phyloP scores from a whole-genome alignment of 2,888 invertebrate genomes.

The Hoplodrina ambigua region DNA sequence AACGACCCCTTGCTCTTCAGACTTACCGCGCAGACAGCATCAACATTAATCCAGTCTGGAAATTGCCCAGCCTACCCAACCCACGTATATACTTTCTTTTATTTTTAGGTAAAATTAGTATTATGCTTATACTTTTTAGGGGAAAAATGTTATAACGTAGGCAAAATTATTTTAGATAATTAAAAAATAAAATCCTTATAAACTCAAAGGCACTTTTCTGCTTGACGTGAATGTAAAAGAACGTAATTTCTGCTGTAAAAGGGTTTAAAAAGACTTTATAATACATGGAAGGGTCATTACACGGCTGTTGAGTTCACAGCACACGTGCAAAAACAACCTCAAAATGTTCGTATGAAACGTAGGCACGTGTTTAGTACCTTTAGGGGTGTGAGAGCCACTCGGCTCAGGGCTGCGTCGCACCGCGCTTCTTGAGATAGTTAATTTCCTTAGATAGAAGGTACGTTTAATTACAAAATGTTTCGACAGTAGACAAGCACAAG shows the following conservation, averaged over 20 bases:
- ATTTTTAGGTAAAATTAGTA: slow-evolving; percentile 19
- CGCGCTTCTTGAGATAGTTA: slow-evolving; percentile 58
- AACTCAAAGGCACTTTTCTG: slow-evolving; percentile 82
- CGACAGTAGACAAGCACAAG: slow-evolving; percentile 12
- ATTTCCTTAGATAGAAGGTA: slow-evolving; percentile 56
- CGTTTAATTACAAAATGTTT: slow-evolving; percentile 39
- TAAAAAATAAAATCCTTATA: slow-evolving; percentile 70
- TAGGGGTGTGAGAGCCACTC: slow-evolving; percentile 61
- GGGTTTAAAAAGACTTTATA: slow-evolving; percentile 83
- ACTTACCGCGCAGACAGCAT: slow-evolving; percentile 44
- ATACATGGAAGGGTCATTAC: slow-evolving; percentile 85
- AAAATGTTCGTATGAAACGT: slow-evolving; percentile 69
- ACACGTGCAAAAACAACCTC: slow-evolving; percentile 82
- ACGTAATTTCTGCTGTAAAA: slow-evolving; percentile 82
- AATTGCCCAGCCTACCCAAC: slow-evolving; percentile 9
- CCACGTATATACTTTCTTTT: not conserved
- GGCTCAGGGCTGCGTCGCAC: slow-evolving; percentile 46
- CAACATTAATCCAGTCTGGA: slow-evolving; percentile 46
- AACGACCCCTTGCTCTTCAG: slow-evolving; percentile 50
- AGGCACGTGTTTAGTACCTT: slow-evolving; percentile 61
- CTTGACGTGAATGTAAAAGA: slow-evolving; percentile 80
- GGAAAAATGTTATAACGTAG: slow-evolving; percentile 19
- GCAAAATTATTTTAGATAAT: slow-evolving; percentile 57
- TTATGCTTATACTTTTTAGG: slow-evolving; percentile 6
- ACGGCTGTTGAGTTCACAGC: slow-evolving; percentile 84